These are phyloP conservation scores for Corythoichthys intestinalis DNA, from an alignment of 2,113 vertebrate genomes.

Conservation along the genomic window DNA sequence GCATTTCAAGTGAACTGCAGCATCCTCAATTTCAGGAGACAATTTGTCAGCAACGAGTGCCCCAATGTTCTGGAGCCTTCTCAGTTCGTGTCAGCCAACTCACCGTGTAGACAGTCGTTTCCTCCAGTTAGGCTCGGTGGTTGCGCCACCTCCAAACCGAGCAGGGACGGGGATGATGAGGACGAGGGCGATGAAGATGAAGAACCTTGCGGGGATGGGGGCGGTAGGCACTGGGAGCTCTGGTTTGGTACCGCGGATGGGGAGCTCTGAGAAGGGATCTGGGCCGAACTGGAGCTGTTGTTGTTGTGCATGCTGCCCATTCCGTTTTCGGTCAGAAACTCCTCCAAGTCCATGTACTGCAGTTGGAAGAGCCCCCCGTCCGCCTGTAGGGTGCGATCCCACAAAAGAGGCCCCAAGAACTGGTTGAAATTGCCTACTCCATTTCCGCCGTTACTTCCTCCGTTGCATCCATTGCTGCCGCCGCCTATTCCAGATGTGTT, in stretches of 20 bases:
- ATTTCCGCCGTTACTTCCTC: constrained; percentile 35
- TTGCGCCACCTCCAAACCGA: constrained; percentile 72
- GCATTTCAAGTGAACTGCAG: constrained; percentile 27
- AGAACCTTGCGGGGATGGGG: constrained; percentile 68
- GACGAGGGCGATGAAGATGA: constrained; percentile 67
- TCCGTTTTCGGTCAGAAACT: constrained; percentile 78
- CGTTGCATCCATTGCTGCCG: constrained; percentile 47
- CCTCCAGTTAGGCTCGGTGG: constrained; percentile 61
- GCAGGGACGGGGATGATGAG: constrained; percentile 67
- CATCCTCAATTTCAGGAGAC: constrained; percentile 33
- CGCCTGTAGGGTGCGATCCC: constrained; percentile 74
- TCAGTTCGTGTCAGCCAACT: constrained; percentile 40
- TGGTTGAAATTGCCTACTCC: constrained; percentile 64
- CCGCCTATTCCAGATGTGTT: constrained; percentile 48
- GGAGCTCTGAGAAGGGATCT: constrained; percentile 75
- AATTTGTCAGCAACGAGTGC: constrained; percentile 16
- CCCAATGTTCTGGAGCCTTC: constrained; percentile 15
- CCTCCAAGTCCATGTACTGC: constrained; percentile 81
- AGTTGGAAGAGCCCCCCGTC: constrained; percentile 78
- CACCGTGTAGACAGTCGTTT: constrained; percentile 70
- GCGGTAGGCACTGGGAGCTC: constrained; percentile 76
- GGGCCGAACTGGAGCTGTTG: constrained; percentile 72
- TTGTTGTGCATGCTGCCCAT: constrained; percentile 73
- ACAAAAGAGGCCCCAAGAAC: constrained; percentile 72
- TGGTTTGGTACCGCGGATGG: constrained; percentile 75